A percentile compares a stretch with the other conserved stretches of the same genome.
These are phyloP conservation scores for Aphidius ervi DNA, from an alignment of 1,140 invertebrate species.

Conservation along the genomic window DNA sequence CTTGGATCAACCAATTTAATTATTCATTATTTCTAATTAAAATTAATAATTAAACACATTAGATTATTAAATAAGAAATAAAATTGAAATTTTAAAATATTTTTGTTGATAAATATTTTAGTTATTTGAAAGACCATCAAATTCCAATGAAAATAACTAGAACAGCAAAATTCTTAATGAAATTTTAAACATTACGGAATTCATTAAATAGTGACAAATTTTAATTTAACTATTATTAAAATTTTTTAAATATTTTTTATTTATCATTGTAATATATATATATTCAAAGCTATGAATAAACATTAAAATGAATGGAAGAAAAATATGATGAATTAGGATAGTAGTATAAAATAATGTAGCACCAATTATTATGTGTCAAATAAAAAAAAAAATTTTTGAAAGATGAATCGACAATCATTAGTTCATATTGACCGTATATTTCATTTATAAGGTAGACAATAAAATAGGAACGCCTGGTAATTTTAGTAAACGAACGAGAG, in stretches of 20 bases:
- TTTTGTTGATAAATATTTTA: conserved; percentile 8
- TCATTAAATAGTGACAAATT: conserved; percentile 15
- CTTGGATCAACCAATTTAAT: not conserved
- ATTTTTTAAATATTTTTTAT: not conserved
- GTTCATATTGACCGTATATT: conserved; percentile 9
- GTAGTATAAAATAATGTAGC: too few species aligned
- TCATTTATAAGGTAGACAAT: not conserved
- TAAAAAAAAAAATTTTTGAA: not conserved
- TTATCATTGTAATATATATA: too few species aligned
- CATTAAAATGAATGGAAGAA: too few species aligned
- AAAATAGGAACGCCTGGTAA: conserved; percentile 2
- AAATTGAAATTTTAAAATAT: too few species aligned
- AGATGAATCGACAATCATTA: conserved; percentile 1
- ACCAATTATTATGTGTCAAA: too few species aligned
- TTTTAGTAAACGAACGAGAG: conserved; percentile 16
- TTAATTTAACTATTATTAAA: conserved; percentile 7
- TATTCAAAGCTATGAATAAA: too few species aligned
- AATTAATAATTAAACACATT: too few species aligned
- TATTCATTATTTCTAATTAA: too few species aligned
- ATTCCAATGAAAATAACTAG: conserved; percentile 17
- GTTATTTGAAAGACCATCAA: conserved; percentile 14
- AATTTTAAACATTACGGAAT: not conserved
- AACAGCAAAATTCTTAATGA: conserved; percentile 20
- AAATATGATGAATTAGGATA: too few species aligned
- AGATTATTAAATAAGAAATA: too few species aligned